Base-by-base conservation (phyloP, 1,140 invertebrate genomes). In the Diprion similis region DNA sequence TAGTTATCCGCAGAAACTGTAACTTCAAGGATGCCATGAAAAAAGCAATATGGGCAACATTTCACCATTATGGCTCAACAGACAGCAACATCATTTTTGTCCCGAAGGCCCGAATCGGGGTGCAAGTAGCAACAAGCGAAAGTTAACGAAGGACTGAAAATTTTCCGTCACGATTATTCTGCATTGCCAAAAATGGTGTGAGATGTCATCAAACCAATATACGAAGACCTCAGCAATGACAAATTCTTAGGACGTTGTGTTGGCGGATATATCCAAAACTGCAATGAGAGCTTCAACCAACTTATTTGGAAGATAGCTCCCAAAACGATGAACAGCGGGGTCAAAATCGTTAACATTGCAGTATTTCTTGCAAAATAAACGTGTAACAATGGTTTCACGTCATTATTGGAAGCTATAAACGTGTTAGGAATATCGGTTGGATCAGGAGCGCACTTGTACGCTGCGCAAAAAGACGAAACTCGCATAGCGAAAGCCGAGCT, bases 211-310 rank as follows among this genome's bases (percentile, higher is more conserved):
- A 17, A 71, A 70, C 73, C 74, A 11, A 73, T 78, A 67, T 80
- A 81, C 70, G 64, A 46, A 68, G 77, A 81, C 46, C 72, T 81
- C 1, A 75, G 70, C 46, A 75, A 78, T 7, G 75, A 79, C 46
- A 66, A 71, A 17, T 73, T 82, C 47, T 73, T 80, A n/a, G 71
- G 75, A 74, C 74, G 78, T 59, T 80, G 80, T 74, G n/a, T 78
- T 46, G 71, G 76, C 73, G 76, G 78, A 7, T 75, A 74, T 18
- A 78, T 70, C 10, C 78, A 80, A 76, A 82, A 80, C 67, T 73
- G 71, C 45, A 81, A 81, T 71, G 78, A 81, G 73, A 79, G 76
- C 59, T 76, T 79, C 46, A 81, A 80, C 59, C 73, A 76, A 66
- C 66, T 82, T 10, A 72, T 80, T 72, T 51, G 46, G 18, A 15